Conservation (phyloP, 2,113 vertebrate genomes). For the Zootoca vivipara region DNA sequence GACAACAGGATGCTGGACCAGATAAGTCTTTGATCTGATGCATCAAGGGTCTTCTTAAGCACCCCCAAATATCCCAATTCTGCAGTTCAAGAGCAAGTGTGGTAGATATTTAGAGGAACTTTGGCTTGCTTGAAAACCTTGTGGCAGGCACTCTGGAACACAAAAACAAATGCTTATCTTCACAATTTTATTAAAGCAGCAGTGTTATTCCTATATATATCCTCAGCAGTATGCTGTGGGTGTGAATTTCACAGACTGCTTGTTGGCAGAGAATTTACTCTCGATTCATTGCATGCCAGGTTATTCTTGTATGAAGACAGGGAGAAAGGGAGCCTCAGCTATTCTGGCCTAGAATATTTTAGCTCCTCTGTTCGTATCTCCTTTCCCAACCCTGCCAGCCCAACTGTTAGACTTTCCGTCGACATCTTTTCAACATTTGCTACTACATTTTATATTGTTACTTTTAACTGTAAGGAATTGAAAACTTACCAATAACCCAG, state of each 20-base stretch:
- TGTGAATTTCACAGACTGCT: constrained; percentile 39
- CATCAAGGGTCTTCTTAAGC: neutral
- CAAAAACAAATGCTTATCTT: constrained; percentile 7
- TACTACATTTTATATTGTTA: neutral
- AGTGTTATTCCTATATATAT: constrained; percentile 34
- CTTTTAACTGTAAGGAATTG: neutral
- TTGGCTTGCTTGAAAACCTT: neutral
- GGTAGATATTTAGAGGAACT: neutral
- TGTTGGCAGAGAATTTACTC: constrained; percentile 36
- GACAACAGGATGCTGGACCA: neutral
- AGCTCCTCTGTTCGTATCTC: neutral
- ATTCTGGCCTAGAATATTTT: constrained; percentile 36
- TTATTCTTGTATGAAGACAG: constrained; percentile 53
- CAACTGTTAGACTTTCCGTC: constrained; percentile 15
- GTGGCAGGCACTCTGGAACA: neutral
- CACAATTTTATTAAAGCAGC: neutral
- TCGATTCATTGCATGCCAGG: constrained; percentile 58
- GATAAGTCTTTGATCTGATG: neutral
- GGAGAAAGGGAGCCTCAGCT: constrained; percentile 40
- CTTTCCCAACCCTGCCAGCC: neutral
- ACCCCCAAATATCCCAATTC: neutral
- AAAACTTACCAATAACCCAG: neutral
- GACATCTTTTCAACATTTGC: neutral
- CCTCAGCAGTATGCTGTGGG: constrained; percentile 5
- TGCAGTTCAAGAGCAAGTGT: neutral